Conservation (phyloP, 1,140 invertebrate species). For the Leptestheria dahalacensis region DNA sequence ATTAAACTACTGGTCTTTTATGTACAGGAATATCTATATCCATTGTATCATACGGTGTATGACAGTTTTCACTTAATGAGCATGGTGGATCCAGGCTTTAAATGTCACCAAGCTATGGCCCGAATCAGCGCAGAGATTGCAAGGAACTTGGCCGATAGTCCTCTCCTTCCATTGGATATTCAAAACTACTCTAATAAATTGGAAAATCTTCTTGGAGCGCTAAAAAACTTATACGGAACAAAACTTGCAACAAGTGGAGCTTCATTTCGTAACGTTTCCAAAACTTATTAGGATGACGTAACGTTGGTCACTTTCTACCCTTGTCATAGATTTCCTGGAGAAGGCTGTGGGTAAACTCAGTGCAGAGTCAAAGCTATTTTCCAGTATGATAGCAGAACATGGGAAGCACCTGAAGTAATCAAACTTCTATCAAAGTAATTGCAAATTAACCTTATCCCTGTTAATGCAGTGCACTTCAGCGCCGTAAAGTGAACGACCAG, state of each 20-base stretch:
- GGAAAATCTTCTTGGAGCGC: neutral
- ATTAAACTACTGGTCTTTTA: no score
- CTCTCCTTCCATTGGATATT: neutral
- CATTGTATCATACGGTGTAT: slow-evolving; percentile 25
- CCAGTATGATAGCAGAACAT: no score
- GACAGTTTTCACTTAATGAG: slow-evolving; percentile 21
- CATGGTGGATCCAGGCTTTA: neutral
- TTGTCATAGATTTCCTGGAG: no score
- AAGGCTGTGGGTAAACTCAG: no score
- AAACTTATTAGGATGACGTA: no score
- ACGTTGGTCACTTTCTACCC: no score
- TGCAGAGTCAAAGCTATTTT: no score
- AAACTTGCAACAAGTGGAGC: neutral
- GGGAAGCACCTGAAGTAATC: no score
- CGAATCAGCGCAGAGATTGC: neutral
- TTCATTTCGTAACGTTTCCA: neutral
- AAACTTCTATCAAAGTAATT: no score
- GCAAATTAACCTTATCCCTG: no score
- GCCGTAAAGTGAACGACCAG: neutral
- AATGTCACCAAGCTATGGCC: neutral
- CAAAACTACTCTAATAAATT: neutral
- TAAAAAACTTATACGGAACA: neutral
- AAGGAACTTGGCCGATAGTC: neutral
- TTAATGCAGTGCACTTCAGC: neutral
- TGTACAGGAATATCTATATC: slow-evolving; percentile 19